Evolutionary conservation across 2,113 vertebrate genomes (phyloP).

Genomic region (Megaceryle torquata): DNA sequence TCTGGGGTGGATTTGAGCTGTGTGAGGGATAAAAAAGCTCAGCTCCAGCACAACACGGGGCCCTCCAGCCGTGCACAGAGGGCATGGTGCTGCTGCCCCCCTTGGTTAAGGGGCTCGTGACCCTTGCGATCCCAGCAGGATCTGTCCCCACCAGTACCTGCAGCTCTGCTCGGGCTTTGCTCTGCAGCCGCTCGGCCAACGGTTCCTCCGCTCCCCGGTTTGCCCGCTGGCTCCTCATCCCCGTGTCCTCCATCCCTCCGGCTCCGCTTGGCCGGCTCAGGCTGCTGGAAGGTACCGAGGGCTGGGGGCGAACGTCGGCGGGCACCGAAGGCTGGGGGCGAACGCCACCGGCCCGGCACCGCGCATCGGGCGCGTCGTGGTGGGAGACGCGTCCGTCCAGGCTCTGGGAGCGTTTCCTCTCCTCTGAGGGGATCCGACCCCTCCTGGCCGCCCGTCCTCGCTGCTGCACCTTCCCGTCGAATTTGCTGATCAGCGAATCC

Average conservation of each 20-base stretch:
- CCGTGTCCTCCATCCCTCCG: neutral
- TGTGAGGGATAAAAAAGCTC: neutral
- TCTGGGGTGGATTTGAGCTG: constrained; percentile 90
- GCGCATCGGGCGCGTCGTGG: neutral
- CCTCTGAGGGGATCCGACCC: constrained; percentile 64
- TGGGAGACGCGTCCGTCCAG: constrained; percentile 52
- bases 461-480: constrained; percentile 62
- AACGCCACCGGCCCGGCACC: rapidly evolving
- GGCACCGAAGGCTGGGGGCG: neutral
- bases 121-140: neutral
- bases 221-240: neutral
- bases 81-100: neutral
- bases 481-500: constrained; percentile 80
- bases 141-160: constrained; percentile 55
- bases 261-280: neutral
- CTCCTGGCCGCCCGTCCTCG: constrained; percentile 64
- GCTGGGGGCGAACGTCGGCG: neutral
- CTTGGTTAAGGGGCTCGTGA: no score
- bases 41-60: neutral
- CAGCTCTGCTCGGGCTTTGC: constrained; percentile 65
- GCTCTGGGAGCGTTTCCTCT: constrained; percentile 76
- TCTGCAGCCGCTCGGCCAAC: neutral
- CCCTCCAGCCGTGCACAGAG: no score
- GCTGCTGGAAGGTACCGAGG: neutral
- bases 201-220: constrained; percentile 42